A percentile compares a stretch with the other conserved stretches of the same genome.
Evolutionary conservation across 1,140 invertebrate species (phyloP).

Genomic region (Oryctes rhinoceros): DNA sequence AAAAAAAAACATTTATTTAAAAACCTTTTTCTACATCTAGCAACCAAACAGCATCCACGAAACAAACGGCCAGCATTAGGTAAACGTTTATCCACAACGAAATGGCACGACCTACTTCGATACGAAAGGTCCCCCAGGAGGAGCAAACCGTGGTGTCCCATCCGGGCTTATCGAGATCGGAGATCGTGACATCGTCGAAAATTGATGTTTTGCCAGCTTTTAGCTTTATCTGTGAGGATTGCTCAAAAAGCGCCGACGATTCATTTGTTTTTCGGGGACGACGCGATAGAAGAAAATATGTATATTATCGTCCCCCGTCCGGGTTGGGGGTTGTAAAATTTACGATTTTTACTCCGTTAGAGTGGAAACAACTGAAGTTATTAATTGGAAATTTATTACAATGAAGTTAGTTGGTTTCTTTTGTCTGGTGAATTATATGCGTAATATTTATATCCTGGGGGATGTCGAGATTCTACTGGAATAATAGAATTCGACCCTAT

Average conservation of each 20-base stretch:
- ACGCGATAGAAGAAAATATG: background rate
- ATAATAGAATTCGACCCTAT: too few species aligned
- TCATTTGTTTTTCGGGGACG: background rate
- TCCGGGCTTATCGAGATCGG: conserved; percentile 16
- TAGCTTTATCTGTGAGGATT: conserved; percentile 27
- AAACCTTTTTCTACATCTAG: too few species aligned
- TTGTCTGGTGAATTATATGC: too few species aligned
- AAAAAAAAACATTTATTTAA: too few species aligned
- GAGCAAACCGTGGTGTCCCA: background rate
- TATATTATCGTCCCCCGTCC: background rate
- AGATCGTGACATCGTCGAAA: conserved; percentile 35
- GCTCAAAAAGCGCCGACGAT: conserved; percentile 23
- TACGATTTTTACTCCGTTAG: background rate
- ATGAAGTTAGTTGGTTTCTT: background rate
- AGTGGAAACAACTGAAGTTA: background rate
- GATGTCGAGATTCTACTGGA: too few species aligned
- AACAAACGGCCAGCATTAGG: conserved; percentile 14
- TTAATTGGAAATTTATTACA: conserved; percentile 19
- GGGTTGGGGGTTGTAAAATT: background rate
- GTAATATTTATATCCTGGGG: too few species aligned
- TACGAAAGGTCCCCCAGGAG: background rate
- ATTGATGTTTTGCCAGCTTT: conserved; percentile 37
- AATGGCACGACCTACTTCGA: background rate
- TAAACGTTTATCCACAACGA: background rate
- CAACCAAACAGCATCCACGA: background rate